Percentiles rank a stretch among this genome's conserved stretches.
Conservation (phyloP, 2,797 vertebrate species). For the Zenarchopterus dispar region DNA sequence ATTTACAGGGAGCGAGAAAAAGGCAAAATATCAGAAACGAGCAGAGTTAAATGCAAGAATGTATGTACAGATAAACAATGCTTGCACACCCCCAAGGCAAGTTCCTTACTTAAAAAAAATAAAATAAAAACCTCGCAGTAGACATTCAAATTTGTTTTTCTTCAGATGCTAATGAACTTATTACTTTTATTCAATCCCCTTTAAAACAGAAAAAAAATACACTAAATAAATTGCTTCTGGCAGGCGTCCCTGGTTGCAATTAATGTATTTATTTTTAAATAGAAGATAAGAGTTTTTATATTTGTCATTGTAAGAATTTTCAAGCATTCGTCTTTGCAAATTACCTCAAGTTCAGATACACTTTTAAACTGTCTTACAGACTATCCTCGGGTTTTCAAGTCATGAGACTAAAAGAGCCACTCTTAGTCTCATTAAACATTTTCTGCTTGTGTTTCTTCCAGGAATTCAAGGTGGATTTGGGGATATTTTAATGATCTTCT, state of each 20-base stretch:
- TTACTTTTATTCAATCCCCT: not conserved
- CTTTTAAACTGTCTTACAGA: not conserved
- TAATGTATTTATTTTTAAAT: not conserved
- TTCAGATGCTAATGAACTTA: not conserved
- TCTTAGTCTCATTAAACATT: too few relatives aligned
- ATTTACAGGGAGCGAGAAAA: constrained; percentile 20
- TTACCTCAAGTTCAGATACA: constrained; percentile 1
- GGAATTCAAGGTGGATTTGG: not conserved
- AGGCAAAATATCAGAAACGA: constrained; percentile 21
- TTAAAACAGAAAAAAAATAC: not conserved
- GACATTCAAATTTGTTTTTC: not conserved
- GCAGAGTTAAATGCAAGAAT: constrained; percentile 30
- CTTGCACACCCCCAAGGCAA: not conserved
- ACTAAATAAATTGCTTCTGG: not conserved
- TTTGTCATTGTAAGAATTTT: not conserved
- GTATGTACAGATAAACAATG: not conserved
- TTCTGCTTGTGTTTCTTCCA: too few relatives aligned
- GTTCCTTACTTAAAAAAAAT: constrained; percentile 2
- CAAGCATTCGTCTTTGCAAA: not conserved
- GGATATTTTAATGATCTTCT: not conserved
- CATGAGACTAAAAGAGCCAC: too few relatives aligned
- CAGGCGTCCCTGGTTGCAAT: not conserved
- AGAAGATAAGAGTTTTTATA: not conserved
- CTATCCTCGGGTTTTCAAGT: too few relatives aligned
- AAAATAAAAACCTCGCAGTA: constrained; percentile 1